Conservation (phyloP, 2,888 invertebrate species). For the Cordilura impudica region DNA sequence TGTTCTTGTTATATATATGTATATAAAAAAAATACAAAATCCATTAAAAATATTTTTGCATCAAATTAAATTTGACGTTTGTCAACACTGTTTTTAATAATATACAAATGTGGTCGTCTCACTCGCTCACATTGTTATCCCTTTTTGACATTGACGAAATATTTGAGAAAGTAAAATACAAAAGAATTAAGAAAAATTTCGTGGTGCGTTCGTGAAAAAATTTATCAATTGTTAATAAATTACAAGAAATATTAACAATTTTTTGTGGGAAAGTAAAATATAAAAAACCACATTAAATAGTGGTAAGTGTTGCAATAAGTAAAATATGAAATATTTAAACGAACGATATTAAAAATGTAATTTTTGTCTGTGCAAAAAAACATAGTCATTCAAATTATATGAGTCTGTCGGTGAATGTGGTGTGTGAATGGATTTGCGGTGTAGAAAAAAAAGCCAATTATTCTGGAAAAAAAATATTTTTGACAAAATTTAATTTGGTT, state of each 20-base stretch:
- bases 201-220: slow-evolving; percentile 61
- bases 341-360: not conserved
- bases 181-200: slow-evolving; percentile 50
- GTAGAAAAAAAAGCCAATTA: slow-evolving; percentile 3
- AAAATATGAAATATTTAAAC: not conserved
- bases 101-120: not conserved
- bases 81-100: slow-evolving; percentile 28
- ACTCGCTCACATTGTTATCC: not conserved
- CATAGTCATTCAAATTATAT: slow-evolving; percentile 51
- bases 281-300: slow-evolving; percentile 62
- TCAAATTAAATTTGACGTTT: slow-evolving; percentile 18
- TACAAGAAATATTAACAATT: slow-evolving; percentile 33
- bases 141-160: slow-evolving; percentile 47
- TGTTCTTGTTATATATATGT: too few species aligned
- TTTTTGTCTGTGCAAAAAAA: slow-evolving; percentile 24
- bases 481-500: too few species aligned
- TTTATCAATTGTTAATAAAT: slow-evolving; percentile 21
- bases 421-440: slow-evolving; percentile 18
- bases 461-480: too few species aligned
- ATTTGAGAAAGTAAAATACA: slow-evolving; percentile 47
- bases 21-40: too few species aligned
- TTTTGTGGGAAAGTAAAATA: slow-evolving; percentile 57
- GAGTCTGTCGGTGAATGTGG: slow-evolving; percentile 37
- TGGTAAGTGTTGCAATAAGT: slow-evolving; percentile 62
- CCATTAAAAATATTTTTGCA: too few species aligned